phyloP scores from a whole-genome alignment of 2,797 vertebrate species.

The Karalla daura region DNA sequence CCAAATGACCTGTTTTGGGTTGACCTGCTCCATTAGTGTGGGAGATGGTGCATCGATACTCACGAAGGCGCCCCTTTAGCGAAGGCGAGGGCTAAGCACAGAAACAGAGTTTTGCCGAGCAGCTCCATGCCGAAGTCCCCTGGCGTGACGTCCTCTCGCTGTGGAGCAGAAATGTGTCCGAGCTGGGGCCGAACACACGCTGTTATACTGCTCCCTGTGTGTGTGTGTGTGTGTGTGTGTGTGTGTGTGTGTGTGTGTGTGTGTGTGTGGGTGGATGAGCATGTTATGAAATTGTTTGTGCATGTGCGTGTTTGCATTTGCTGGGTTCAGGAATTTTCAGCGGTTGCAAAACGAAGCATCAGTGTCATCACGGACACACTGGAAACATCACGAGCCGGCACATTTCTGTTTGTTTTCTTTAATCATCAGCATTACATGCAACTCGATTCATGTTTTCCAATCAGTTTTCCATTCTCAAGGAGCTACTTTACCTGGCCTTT shows the following conservation, averaged over 20 bases:
- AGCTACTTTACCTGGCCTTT: background rate
- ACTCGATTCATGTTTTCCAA: too few species aligned
- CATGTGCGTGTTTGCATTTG: slow-evolving; percentile 35
- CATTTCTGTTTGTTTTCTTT: background rate
- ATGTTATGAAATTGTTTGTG: slow-evolving; percentile 22
- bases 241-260: slow-evolving; percentile 13
- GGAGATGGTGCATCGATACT: slow-evolving; percentile 62
- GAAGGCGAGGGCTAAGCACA: slow-evolving; percentile 59
- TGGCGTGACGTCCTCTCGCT: slow-evolving; percentile 22
- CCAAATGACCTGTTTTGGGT: background rate
- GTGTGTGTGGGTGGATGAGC: slow-evolving; percentile 39
- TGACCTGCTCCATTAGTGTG: too few species aligned
- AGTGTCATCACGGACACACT: background rate
- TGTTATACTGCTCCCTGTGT: slow-evolving; percentile 62
- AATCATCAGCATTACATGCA: background rate
- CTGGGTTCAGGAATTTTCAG: slow-evolving; percentile 1
- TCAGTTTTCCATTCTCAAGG: too few species aligned
- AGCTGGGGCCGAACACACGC: background rate
- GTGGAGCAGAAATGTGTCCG: slow-evolving; percentile 20
- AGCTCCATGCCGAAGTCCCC: slow-evolving; percentile 71
- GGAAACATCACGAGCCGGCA: background rate
- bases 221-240: slow-evolving; percentile 1
- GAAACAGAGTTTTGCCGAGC: slow-evolving; percentile 56
- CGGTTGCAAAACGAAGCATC: slow-evolving; percentile 51
- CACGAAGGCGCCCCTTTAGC: slow-evolving; percentile 65